A percentile compares a stretch with the other conserved stretches of the same genome.
Conservation (phyloP, 2,113 vertebrate species). For the Castor canadensis region DNA sequence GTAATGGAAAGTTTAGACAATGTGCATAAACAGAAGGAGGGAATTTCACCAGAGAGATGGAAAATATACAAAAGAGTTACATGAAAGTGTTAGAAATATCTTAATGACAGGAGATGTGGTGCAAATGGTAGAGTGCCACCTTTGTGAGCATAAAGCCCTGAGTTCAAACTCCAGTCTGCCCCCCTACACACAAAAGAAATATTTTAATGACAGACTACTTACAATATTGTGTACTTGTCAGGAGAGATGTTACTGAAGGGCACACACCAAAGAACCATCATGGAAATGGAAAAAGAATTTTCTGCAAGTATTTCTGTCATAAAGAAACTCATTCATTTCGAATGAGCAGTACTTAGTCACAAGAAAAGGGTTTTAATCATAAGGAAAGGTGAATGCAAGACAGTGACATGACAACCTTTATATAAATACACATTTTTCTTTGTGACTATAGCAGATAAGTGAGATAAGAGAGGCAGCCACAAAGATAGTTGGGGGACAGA, state of each 20-base stretch:
- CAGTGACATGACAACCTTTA: background rate
- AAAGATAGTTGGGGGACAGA: background rate
- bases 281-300: background rate
- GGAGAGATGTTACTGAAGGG: background rate
- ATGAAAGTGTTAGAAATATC: background rate
- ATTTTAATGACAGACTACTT: background rate
- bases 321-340: background rate
- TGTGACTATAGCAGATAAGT: background rate
- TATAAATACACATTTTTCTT: background rate
- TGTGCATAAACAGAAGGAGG: background rate
- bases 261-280: background rate
- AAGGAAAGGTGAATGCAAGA: background rate
- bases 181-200: too few species aligned
- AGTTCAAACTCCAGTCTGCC: too few species aligned
- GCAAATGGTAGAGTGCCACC: too few species aligned
- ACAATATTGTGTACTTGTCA: background rate
- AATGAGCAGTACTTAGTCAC: background rate
- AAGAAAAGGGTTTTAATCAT: background rate
- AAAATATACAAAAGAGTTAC: background rate
- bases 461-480: background rate
- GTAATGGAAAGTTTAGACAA: background rate
- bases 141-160: too few species aligned
- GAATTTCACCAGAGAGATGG: background rate
- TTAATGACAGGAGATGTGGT: too few species aligned
- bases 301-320: constrained; percentile 6